These are phyloP conservation scores for Carcharodon carcharias DNA, from an alignment of 2,797 vertebrate species.

Conservation along the genomic window DNA sequence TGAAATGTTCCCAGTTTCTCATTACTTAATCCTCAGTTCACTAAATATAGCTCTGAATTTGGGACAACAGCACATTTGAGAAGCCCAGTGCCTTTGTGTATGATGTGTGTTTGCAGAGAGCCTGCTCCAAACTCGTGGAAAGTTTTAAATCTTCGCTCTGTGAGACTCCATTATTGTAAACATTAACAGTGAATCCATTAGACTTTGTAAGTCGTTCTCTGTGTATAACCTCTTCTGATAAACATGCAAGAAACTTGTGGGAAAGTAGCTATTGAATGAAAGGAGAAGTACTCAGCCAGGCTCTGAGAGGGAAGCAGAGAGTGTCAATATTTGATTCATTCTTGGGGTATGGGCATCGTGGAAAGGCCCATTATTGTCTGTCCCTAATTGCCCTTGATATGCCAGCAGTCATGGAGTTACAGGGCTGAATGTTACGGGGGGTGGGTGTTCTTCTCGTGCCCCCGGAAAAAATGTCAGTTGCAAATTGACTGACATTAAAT, in stretches of 20 bases:
- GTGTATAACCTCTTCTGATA: neutral
- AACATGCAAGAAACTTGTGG: neutral
- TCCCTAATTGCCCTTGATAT: neutral
- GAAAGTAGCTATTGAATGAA: neutral
- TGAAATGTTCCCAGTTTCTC: conserved; percentile 20
- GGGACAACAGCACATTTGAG: neutral
- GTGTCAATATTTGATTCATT: neutral
- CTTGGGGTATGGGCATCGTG: neutral
- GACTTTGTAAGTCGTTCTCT: neutral
- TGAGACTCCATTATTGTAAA: neutral
- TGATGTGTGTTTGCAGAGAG: neutral
- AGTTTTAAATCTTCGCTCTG: neutral
- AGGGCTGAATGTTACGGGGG: no score
- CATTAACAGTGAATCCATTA: neutral
- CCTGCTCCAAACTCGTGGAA: neutral
- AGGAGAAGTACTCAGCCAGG: neutral
- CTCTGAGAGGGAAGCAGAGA: neutral
- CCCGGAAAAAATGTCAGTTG: no score
- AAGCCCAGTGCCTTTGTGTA: neutral
- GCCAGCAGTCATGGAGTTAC: neutral
- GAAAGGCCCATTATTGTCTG: neutral
- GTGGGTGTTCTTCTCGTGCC: no score
- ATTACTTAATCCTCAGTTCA: neutral
- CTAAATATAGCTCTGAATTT: neutral
- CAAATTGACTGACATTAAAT: no score